Evolutionary conservation across 2,888 invertebrate genomes (phyloP).

Genomic region (Fragum sueziense): DNA sequence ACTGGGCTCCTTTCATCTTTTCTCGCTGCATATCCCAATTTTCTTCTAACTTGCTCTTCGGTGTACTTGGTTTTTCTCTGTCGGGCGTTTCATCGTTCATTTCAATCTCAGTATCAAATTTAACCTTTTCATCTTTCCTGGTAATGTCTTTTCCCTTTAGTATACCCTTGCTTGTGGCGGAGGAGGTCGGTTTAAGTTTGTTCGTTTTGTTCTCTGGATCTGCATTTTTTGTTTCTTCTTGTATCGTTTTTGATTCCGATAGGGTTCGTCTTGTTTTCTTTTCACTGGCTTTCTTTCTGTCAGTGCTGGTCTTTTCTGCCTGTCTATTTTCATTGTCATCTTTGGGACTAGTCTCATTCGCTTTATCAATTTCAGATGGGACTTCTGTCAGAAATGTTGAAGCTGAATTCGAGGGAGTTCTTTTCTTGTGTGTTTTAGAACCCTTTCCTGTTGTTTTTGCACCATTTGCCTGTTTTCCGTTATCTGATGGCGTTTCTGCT

Average conservation of each 20-base stretch:
- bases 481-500: not conserved
- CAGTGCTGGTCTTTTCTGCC: not conserved
- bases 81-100: not conserved
- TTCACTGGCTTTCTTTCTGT: not conserved
- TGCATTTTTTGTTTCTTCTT: not conserved
- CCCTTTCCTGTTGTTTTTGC: not conserved
- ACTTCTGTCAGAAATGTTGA: not conserved
- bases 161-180: not conserved
- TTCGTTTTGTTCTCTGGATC: not conserved
- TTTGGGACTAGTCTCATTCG: not conserved
- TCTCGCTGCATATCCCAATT: not conserved
- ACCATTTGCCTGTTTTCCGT: not conserved
- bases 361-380: not conserved
- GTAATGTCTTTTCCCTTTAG: not conserved
- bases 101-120: not conserved
- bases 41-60: conserved; percentile 2
- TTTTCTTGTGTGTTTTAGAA: not conserved
- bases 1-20: not conserved
- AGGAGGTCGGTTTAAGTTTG: not conserved
- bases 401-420: no score
- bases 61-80: not conserved
- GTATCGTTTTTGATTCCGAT: not conserved
- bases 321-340: not conserved
- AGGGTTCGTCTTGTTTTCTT: not conserved
- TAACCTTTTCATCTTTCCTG: not conserved